Conservation (phyloP, 2,113 vertebrate species). For the Scophthalmus maximus region DNA sequence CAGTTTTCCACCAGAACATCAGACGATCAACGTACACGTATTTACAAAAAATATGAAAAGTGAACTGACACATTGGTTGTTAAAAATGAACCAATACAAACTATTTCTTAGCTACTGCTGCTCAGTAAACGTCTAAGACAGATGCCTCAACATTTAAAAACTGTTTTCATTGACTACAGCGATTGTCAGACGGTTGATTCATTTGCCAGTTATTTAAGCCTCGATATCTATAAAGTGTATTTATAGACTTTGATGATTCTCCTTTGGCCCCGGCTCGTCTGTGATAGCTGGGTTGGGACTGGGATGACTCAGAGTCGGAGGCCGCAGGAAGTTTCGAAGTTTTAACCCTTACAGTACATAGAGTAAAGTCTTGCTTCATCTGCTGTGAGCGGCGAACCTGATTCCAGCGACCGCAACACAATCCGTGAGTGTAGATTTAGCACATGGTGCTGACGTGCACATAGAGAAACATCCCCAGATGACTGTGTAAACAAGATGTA, state of each 20-base stretch:
- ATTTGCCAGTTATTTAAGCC: too few species aligned
- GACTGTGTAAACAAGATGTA: conserved; percentile 79
- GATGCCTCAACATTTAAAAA: too few species aligned
- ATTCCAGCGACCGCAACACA: neutral
- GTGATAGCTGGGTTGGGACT: neutral
- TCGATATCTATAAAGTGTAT: neutral
- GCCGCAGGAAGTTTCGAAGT: neutral
- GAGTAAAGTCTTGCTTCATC: neutral
- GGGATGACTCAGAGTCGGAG: neutral
- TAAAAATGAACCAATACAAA: too few species aligned
- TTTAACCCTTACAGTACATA: too few species aligned
- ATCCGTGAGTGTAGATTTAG: conserved; percentile 24
- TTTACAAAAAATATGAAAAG: too few species aligned
- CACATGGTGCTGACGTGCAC: conserved; percentile 56
- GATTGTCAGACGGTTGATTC: too few species aligned
- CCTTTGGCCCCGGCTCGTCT: neutral
- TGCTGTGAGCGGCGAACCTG: neutral
- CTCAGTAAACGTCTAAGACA: too few species aligned
- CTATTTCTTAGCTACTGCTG: too few species aligned
- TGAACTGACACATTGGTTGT: too few species aligned
- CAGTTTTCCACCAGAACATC: too few species aligned
- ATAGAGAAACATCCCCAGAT: conserved; percentile 62
- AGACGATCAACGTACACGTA: too few species aligned
- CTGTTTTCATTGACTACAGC: too few species aligned
- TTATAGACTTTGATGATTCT: conserved; percentile 4